Conservation (phyloP, 2,888 invertebrate species). For the Tethea ocularis region DNA sequence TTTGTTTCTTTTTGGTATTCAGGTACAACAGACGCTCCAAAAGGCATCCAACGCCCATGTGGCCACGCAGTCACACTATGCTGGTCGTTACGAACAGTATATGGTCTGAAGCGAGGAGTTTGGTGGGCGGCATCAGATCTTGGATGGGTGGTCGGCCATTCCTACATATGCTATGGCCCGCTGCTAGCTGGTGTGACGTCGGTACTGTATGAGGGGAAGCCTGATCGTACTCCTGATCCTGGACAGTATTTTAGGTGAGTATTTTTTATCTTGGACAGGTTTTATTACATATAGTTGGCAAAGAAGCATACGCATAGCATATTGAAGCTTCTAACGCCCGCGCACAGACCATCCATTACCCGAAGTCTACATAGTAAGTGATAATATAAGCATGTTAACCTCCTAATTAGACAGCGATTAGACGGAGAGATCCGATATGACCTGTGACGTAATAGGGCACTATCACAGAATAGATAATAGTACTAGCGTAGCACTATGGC, state of each 20-base stretch:
- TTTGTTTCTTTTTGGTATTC: too few relatives aligned
- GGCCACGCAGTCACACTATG: conserved; percentile 93
- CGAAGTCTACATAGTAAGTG: not conserved
- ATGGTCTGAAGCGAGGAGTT: conserved; percentile 90
- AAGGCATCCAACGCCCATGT: conserved; percentile 93
- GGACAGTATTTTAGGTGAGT: conserved; percentile 94
- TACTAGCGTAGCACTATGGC: too few relatives aligned
- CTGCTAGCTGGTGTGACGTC: conserved; percentile 91
- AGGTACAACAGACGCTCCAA: conserved; percentile 74
- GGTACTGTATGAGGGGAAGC: conserved; percentile 96
- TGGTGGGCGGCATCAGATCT: conserved; percentile 97
- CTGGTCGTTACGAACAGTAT: conserved; percentile 93
- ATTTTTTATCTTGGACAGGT: conserved; percentile 9
- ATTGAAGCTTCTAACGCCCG: too few relatives aligned
- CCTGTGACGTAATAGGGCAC: too few relatives aligned
- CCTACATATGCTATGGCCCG: conserved; percentile 97
- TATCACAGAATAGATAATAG: too few relatives aligned
- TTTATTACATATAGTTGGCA: too few relatives aligned
- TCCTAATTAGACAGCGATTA: too few relatives aligned
- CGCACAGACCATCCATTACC: too few relatives aligned
- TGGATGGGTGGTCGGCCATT: conserved; percentile 97
- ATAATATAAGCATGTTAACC: too few relatives aligned
- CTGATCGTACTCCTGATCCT: conserved; percentile 96
- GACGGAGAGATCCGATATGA: too few relatives aligned
- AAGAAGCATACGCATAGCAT: too few relatives aligned